Evolutionary conservation across 2,113 vertebrate species (phyloP).

Genomic region (Austrofundulus limnaeus): DNA sequence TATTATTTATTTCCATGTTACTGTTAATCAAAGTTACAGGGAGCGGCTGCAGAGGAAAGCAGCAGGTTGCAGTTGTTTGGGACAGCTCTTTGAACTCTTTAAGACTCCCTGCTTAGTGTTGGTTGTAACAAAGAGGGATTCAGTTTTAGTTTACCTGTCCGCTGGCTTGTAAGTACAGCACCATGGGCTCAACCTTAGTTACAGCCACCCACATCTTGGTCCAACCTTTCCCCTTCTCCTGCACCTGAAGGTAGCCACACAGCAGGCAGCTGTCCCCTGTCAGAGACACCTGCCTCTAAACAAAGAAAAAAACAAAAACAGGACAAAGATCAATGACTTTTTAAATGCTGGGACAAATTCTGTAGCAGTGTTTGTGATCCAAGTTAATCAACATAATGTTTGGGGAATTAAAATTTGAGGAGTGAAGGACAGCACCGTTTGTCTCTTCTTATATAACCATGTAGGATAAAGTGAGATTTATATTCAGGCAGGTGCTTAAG

Average conservation of each 20-base stretch:
- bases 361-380: not conserved
- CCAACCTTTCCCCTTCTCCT: conserved; percentile 87
- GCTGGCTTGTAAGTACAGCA: conserved; percentile 82
- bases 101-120: not conserved
- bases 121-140: no score
- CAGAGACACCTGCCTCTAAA: conserved; percentile 79
- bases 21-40: no score
- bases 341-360: not conserved
- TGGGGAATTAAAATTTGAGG: conserved; percentile 37
- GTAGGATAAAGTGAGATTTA: conserved; percentile 60
- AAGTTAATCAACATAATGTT: conserved; percentile 1
- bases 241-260: conserved; percentile 82
- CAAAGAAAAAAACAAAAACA: conserved; percentile 4
- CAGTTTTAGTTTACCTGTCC: conserved; percentile 83
- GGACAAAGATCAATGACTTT: not conserved
- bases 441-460: conserved; percentile 45
- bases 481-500: conserved; percentile 37
- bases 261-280: conserved; percentile 81
- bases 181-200: conserved; percentile 82
- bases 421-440: conserved; percentile 26
- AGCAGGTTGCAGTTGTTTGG: not conserved
- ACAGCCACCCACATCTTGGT: conserved; percentile 84
- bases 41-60: no score
- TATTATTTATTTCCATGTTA: no score
- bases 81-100: not conserved